Evolutionary conservation across 2,113 vertebrate genomes (phyloP).

Genomic region (Perca flavescens): DNA sequence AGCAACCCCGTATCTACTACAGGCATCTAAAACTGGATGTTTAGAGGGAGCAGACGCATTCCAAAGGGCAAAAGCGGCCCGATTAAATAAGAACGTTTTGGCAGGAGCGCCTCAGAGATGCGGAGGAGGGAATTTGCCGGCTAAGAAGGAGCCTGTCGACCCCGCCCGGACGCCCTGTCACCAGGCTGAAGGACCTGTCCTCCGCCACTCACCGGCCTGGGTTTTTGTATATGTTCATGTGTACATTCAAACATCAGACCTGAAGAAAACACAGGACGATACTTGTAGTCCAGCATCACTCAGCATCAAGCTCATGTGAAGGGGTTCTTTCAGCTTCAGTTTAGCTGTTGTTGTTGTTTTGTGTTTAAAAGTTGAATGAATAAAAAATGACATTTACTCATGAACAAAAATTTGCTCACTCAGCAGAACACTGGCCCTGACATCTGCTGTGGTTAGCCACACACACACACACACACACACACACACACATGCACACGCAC

Average conservation of each 20-base stretch:
- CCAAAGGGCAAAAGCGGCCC: neutral
- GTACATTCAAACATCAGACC: slow-evolving; percentile 1
- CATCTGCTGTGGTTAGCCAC: slow-evolving; percentile 52
- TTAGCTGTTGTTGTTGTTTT: neutral
- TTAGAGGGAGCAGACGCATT: slow-evolving; percentile 24
- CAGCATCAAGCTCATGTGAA: neutral
- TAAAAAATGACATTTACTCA: slow-evolving; percentile 47
- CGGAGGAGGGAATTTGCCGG: neutral
- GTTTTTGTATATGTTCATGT: no score
- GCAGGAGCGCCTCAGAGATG: slow-evolving; percentile 24
- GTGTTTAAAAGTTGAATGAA: slow-evolving; percentile 18
- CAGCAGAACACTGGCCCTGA: slow-evolving; percentile 42
- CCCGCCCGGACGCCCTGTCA: slow-evolving; percentile 7
- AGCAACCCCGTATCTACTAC: neutral
- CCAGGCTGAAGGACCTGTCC: slow-evolving; percentile 38
- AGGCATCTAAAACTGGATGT: slow-evolving; percentile 6
- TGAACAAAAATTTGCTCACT: slow-evolving; percentile 38
- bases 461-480: slow-evolving; percentile 13
- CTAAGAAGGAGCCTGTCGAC: slow-evolving; percentile 2
- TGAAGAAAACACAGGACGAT: neutral
- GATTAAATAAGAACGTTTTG: slow-evolving; percentile 23
- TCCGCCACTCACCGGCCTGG: slow-evolving; percentile 7
- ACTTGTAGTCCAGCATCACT: neutral
- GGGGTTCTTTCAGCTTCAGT: neutral
- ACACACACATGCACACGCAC: slow-evolving; percentile 12